Percentiles rank a stretch among this genome's conserved stretches.
phyloP scores from a whole-genome alignment of 2,888 invertebrate genomes.

The Deilephila porcellus region DNA sequence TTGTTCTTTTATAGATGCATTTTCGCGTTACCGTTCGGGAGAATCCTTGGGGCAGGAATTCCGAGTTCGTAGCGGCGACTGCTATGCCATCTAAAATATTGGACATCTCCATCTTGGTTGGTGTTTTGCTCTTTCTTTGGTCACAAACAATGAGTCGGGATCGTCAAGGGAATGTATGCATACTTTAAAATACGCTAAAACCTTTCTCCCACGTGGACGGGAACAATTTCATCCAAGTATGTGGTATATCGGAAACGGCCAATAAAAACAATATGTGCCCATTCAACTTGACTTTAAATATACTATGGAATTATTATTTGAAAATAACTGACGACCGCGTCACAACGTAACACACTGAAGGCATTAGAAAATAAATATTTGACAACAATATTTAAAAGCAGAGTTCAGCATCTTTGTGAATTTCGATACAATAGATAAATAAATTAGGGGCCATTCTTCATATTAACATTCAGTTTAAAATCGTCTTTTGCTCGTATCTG shows the following conservation, averaged over 20 bases:
- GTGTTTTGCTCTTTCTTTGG: constrained; percentile 80
- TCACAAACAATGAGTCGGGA: constrained; percentile 81
- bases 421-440: constrained; percentile 69
- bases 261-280: constrained; percentile 4
- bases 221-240: constrained; percentile 52
- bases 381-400: constrained; percentile 26
- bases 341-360: neutral
- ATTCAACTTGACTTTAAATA: neutral
- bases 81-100: constrained; percentile 85
- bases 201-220: constrained; percentile 63
- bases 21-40: constrained; percentile 49
- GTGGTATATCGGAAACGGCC: neutral
- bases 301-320: neutral
- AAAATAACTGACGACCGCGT: neutral
- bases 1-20: constrained; percentile 59
- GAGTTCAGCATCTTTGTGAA: constrained; percentile 32
- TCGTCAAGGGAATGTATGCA: constrained; percentile 81
- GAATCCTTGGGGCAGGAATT: constrained; percentile 78
- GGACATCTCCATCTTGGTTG: constrained; percentile 83
- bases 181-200: constrained; percentile 74
- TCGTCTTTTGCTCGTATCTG: constrained; percentile 59
- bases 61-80: constrained; percentile 81
- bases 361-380: neutral
- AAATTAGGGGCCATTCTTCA: constrained; percentile 66
- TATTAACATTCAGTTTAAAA: constrained; percentile 66